Evolutionary conservation across 2,113 vertebrate species (phyloP), one percentile per base, ranked within the genome.

Genomic region (Muscicapa adusta): DNA sequence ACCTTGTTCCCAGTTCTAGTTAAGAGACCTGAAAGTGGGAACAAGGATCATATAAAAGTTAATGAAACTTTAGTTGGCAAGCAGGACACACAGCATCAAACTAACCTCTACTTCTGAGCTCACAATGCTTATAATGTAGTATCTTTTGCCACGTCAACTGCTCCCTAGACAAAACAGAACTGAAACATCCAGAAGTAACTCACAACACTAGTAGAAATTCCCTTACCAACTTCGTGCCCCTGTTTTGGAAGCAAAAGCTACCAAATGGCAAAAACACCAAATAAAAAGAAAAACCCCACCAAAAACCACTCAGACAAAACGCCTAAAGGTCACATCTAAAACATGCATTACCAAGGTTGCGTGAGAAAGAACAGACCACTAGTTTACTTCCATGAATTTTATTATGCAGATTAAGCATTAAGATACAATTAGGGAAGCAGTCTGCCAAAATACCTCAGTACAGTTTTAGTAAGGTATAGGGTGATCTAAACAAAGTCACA

Each of bases 1-100:
- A 95, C 96, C 95, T 96, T 96, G 95, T 95, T 96, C 95, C 96
- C 96, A 96, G 95, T 94, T 95, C 96, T 95, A 96, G 94, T 95
- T 93, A 96, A 96, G 93, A 95, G 92, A 96, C 96, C 96, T 95
- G 90, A 95, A 96, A 96, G 92, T 62, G 94, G 96, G 96, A 96
- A 96, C 95, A 96, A 94, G 95, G 95, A 96, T 96, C 96, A 96
- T 94, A 94, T 58, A 94, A 93, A 96, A 96, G 92, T 96, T 95
- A 96, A 96, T 94, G 78, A 91, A 96, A 92, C 90, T 94, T 96
- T 16, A 93, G 82, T n/a, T 85, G 85, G 95, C 92, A 96, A 96
- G 94, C 78, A 95, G 96, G 95, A 96, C 75, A 96, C 88, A 95
- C 85, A 94, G 90, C 92, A 96, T 91, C 73, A 95, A 95, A 94